phyloP scores from a whole-genome alignment of 2,888 invertebrate genomes.

The Drosophila maculinotata region DNA sequence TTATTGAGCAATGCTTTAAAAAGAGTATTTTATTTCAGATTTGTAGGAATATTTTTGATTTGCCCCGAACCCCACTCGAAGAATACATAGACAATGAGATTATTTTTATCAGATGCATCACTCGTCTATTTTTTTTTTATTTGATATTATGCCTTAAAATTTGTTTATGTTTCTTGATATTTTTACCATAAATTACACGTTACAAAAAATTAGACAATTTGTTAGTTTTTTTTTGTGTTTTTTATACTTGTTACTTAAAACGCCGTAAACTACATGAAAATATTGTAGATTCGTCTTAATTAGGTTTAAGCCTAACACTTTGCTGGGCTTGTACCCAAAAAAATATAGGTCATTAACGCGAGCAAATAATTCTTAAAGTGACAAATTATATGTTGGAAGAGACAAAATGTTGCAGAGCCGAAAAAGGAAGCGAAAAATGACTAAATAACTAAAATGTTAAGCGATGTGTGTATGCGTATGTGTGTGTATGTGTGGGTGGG shows the following conservation, averaged over 20 bases:
- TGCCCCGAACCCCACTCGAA: constrained; percentile 7
- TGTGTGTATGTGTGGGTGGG: constrained; percentile 1
- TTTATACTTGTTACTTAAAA: constrained; percentile 65
- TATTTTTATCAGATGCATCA: constrained; percentile 68
- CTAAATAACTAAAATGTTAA: constrained; percentile 53
- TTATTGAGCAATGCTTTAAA: constrained; percentile 60
- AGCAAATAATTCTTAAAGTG: constrained; percentile 46
- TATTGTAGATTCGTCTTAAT: constrained; percentile 67
- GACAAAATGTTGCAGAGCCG: constrained; percentile 59
- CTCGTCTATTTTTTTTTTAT: constrained; percentile 66
- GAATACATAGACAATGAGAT: constrained; percentile 5
- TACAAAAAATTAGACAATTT: constrained; percentile 65
- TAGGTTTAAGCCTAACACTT: constrained; percentile 63
- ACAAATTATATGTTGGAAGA: constrained; percentile 38
- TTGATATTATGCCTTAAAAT: constrained; percentile 73
- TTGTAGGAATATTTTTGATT: constrained; percentile 11
- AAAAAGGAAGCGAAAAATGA: constrained; percentile 45
- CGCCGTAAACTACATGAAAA: constrained; percentile 67
- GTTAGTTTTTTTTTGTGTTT: constrained; percentile 16
- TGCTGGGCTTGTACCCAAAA: constrained; percentile 36
- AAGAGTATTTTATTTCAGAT: constrained; percentile 12
- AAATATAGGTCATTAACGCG: constrained; percentile 23
- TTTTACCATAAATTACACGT: constrained; percentile 66
- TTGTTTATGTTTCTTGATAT: constrained; percentile 42
- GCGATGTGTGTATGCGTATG: constrained; percentile 36